These are phyloP conservation scores for Pachliopta kotzebuea DNA, from an alignment of 2,888 invertebrate genomes.

Conservation along the genomic window DNA sequence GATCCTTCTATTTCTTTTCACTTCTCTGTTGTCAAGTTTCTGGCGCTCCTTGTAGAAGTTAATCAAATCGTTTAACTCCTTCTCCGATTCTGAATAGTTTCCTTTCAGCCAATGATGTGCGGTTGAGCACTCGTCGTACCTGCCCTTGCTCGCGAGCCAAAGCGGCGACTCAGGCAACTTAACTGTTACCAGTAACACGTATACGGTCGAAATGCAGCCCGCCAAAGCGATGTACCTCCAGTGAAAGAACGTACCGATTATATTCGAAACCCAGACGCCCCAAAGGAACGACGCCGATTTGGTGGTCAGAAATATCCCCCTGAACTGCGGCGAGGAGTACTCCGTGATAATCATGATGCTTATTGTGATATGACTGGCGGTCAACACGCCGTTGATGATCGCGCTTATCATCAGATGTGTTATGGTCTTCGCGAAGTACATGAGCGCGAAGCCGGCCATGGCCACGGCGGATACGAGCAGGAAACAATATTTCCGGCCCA, in stretches of 20 bases:
- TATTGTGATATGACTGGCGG: constrained; percentile 15
- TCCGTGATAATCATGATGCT: constrained; percentile 30
- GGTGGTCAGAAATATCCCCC: constrained; percentile 32
- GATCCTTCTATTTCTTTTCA: neutral
- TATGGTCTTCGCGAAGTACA: constrained; percentile 36
- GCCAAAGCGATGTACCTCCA: constrained; percentile 31
- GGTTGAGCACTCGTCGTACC: constrained; percentile 31
- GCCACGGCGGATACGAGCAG: constrained; percentile 14
- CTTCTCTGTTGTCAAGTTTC: neutral
- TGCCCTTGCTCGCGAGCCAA: constrained; percentile 34
- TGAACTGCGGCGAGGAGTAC: constrained; percentile 32
- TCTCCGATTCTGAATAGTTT: constrained; percentile 12
- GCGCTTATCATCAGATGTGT: constrained; percentile 38
- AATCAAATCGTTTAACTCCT: constrained; percentile 29
- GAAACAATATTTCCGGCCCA: constrained; percentile 40
- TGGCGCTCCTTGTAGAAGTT: neutral
- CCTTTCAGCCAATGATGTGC: constrained; percentile 35
- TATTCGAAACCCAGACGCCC: constrained; percentile 34
- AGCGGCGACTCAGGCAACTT: constrained; percentile 33
- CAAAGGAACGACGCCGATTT: constrained; percentile 32
- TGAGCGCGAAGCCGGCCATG: constrained; percentile 24
- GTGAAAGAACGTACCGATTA: constrained; percentile 35
- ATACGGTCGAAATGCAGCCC: constrained; percentile 27
- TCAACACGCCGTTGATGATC: constrained; percentile 29
- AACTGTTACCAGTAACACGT: constrained; percentile 28